These are phyloP conservation scores for Nomada goodeniana DNA, from an alignment of 2,888 invertebrate species.

Conservation along the genomic window DNA sequence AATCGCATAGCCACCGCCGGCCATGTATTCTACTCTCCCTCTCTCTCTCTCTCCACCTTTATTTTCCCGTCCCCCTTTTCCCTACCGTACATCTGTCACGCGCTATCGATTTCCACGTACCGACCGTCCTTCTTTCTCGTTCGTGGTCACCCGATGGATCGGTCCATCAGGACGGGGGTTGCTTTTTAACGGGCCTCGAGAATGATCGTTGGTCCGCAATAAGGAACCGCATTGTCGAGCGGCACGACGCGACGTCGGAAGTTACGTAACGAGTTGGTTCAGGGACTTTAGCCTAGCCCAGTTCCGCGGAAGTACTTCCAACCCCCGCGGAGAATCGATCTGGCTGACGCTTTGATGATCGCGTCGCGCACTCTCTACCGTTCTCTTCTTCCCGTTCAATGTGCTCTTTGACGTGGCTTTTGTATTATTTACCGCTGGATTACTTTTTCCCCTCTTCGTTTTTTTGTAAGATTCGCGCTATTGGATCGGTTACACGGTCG, in stretches of 20 bases:
- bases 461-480: slow-evolving; percentile 26
- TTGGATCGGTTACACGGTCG: neutral
- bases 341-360: slow-evolving; percentile 47
- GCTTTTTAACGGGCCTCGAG: slow-evolving; percentile 19
- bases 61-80: neutral
- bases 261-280: slow-evolving; percentile 64
- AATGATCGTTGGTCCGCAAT: slow-evolving; percentile 42
- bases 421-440: slow-evolving; percentile 29
- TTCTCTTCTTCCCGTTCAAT: neutral
- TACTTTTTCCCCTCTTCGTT: slow-evolving; percentile 1
- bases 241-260: slow-evolving; percentile 44
- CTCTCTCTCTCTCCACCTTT: neutral
- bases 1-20: neutral
- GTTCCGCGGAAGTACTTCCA: slow-evolving; percentile 52
- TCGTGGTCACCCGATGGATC: neutral
- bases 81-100: neutral
- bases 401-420: slow-evolving; percentile 36
- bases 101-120: neutral
- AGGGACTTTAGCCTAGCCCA: slow-evolving; percentile 58
- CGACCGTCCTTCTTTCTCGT: neutral
- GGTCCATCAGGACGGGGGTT: neutral
- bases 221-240: slow-evolving; percentile 53
- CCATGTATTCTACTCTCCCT: neutral
- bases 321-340: slow-evolving; percentile 43
- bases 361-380: slow-evolving; percentile 28